Conservation (phyloP, 2,797 vertebrate genomes). For the Cephalopachus bancanus region DNA sequence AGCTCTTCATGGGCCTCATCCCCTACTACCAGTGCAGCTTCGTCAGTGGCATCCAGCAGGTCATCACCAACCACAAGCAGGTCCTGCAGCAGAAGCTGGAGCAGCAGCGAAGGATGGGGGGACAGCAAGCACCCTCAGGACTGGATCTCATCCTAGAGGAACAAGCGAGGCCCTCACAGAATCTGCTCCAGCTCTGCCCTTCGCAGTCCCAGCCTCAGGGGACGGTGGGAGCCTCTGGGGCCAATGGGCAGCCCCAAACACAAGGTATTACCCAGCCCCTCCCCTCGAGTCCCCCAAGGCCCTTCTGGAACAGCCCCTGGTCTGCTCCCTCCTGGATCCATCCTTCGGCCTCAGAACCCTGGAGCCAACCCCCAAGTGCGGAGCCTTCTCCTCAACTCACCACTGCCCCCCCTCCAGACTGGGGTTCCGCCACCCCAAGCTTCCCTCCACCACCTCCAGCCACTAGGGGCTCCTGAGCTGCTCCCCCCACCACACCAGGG, state of each 20-base stretch:
- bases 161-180: constrained; percentile 93
- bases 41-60: constrained; percentile 97
- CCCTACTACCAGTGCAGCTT: constrained; percentile 98
- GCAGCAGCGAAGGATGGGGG: constrained; percentile 87
- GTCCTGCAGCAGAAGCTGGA: constrained; percentile 94
- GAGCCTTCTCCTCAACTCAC: constrained; percentile 96
- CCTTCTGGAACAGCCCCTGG: constrained; percentile 88
- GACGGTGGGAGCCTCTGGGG: constrained; percentile 84
- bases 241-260: constrained; percentile 82
- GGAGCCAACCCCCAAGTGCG: constrained; percentile 96
- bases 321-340: constrained; percentile 88
- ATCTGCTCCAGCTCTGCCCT: constrained; percentile 91
- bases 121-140: constrained; percentile 92
- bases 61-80: constrained; percentile 98
- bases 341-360: constrained; percentile 95
- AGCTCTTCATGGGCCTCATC: constrained; percentile 98
- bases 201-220: constrained; percentile 80
- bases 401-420: constrained; percentile 89
- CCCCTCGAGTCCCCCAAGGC: constrained; percentile 76
- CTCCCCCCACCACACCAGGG: constrained; percentile 93
- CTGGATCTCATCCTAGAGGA: constrained; percentile 94
- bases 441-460: constrained; percentile 91
- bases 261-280: constrained; percentile 78
- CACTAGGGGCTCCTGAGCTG: constrained; percentile 88
- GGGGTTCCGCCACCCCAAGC: constrained; percentile 88